Evolutionary conservation across 2,113 vertebrate genomes (phyloP).

Genomic region (Poicephalus gulielmi): DNA sequence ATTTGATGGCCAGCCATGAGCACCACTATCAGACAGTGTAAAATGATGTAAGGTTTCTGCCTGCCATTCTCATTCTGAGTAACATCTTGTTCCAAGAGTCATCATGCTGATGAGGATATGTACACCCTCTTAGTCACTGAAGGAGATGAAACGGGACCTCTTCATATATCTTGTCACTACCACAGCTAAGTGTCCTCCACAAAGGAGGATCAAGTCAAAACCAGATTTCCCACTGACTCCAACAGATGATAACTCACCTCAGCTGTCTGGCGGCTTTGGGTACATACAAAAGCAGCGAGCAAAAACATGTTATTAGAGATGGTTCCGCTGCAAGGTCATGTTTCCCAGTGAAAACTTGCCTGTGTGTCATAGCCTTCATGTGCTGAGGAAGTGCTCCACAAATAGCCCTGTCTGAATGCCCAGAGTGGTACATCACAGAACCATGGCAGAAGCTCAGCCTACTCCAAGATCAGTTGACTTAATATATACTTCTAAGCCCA

Average conservation of each 20-base stretch:
- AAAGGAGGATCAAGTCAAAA: neutral
- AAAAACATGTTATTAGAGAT: accelerated
- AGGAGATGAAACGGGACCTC: neutral
- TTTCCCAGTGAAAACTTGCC: neutral
- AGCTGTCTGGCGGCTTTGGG: accelerated
- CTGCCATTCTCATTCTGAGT: neutral
- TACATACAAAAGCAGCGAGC: accelerated
- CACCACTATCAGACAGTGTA: neutral
- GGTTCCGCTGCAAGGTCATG: neutral
- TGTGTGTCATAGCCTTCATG: neutral
- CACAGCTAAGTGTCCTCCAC: neutral
- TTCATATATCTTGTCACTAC: accelerated
- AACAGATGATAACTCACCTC: neutral
- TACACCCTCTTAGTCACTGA: neutral
- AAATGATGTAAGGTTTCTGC: neutral
- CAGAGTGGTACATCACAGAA: neutral
- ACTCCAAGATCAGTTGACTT: neutral
- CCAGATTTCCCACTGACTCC: neutral
- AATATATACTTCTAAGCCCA: neutral
- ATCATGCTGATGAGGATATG: accelerated
- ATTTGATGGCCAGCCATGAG: neutral
- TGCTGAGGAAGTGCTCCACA: neutral
- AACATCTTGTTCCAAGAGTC: neutral
- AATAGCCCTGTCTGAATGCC: accelerated
- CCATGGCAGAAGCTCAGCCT: neutral